Percentiles rank a stretch among this genome's conserved stretches.
phyloP scores from a whole-genome alignment of 2,888 invertebrate genomes.

The Pegoplata infirma region DNA sequence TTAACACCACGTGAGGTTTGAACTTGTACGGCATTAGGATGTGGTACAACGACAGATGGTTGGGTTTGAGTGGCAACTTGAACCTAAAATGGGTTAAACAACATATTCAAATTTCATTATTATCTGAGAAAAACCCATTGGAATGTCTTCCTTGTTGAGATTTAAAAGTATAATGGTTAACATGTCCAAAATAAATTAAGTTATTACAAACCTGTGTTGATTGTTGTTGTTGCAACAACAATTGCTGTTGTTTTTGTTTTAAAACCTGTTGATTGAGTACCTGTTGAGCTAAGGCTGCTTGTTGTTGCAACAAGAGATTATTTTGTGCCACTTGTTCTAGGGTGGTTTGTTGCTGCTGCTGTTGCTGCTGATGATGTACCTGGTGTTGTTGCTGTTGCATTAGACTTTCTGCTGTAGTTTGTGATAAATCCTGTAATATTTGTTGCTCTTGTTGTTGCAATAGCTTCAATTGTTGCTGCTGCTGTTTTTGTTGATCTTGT shows the following conservation, averaged over 20 bases:
- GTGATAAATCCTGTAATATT: slow-evolving; percentile 65
- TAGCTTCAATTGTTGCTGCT: slow-evolving; percentile 69
- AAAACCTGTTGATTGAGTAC: slow-evolving; percentile 71
- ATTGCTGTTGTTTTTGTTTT: slow-evolving; percentile 78
- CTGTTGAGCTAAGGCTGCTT: slow-evolving; percentile 70
- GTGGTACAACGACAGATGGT: slow-evolving; percentile 76
- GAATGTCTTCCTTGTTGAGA: too few species aligned
- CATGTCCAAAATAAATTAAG: background rate
- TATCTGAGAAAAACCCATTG: too few species aligned
- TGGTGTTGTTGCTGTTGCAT: slow-evolving; percentile 70
- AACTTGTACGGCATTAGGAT: slow-evolving; percentile 62
- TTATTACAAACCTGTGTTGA: slow-evolving; percentile 67
- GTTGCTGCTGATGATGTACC: slow-evolving; percentile 67
- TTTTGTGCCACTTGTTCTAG: slow-evolving; percentile 75
- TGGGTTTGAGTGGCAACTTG: slow-evolving; percentile 84
- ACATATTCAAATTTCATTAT: background rate
- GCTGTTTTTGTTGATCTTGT: slow-evolving; percentile 68
- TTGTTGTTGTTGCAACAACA: slow-evolving; percentile 77
- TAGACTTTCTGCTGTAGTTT: slow-evolving; percentile 68
- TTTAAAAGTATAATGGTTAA: background rate
- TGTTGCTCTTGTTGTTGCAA: slow-evolving; percentile 70
- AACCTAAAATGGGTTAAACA: slow-evolving; percentile 76
- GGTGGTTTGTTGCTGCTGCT: slow-evolving; percentile 69
- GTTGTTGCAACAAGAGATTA: slow-evolving; percentile 73
- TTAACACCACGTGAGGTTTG: slow-evolving; percentile 63